A percentile compares a stretch with the other conserved stretches of the same genome.
These are phyloP conservation scores for Calyptomena viridis DNA, from an alignment of 2,113 vertebrate genomes.

Conservation along the genomic window DNA sequence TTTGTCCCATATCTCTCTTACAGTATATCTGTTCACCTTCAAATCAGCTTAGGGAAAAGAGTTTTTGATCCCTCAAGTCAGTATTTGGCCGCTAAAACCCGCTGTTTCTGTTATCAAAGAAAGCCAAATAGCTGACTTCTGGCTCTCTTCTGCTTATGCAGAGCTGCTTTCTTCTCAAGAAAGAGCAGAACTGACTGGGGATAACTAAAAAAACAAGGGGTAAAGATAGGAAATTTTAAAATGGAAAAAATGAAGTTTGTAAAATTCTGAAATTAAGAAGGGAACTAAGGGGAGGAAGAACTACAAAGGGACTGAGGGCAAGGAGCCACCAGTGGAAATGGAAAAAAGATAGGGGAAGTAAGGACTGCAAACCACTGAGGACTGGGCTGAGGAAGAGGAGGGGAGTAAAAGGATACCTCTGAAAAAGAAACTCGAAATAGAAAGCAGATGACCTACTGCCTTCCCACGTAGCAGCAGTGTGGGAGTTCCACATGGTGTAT, in stretches of 20 bases:
- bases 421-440: constrained; percentile 12
- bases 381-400: neutral
- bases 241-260: neutral
- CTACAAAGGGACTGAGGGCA: neutral
- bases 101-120: neutral
- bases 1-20: neutral
- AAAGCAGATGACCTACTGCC: neutral
- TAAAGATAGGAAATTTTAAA: neutral
- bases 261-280: neutral
- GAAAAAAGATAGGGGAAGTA: neutral
- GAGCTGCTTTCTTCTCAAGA: neutral
- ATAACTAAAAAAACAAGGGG: neutral
- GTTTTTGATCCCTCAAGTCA: neutral
- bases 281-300: neutral
- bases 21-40: neutral
- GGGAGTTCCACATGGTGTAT: neutral
- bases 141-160: neutral
- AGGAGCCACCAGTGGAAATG: neutral
- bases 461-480: neutral
- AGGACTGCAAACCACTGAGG: neutral
- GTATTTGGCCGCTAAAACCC: neutral
- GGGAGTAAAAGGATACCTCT: constrained; percentile 14
- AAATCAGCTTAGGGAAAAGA: neutral
- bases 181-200: neutral
- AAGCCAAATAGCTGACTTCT: neutral